Base-by-base conservation (phyloP, 2,797 vertebrate species). In the Coregonus sp. region DNA sequence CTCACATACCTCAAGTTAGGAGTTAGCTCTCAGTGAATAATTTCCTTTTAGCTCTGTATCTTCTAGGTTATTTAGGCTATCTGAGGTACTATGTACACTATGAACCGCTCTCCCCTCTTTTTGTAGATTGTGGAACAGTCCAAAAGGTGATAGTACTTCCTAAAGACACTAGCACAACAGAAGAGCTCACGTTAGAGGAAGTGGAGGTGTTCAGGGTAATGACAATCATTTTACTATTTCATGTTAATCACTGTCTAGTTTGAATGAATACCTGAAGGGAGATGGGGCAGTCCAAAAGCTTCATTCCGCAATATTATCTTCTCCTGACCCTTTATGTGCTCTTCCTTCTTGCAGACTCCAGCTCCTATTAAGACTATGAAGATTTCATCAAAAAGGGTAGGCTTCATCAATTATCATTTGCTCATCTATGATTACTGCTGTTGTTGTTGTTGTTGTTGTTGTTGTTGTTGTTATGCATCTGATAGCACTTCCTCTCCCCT, bases 141-240 rank as follows among this genome's bases (percentile, higher is more conserved):
- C 77, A 96, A 74, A 97, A 97, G 89, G 90, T 96, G 75, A 96
- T 97, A 76, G 96, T 94, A 33, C 95, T 96, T 88, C 96, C 96
- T 75, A 97, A 96, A 90, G 95, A 96, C 80, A 93, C 90, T 51
- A 95, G 94, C 89, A 94, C 93, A 25, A 95, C 95, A 91, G 95
- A 96, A 87, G 95, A 96, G 92, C 95, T 97, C 33, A 93, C 96
- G 82, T 89, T 96, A 83, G 96, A 97, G 88, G 96, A 96, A 78
- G 90, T 97, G 69, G 95, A 95, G 80, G 92, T 96, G 83, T 95
- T 96, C 82, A 96, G 94, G 94, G 96, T 97, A 88, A 83, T 31
- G 66, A 35, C 66, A 35, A 68, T 63, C 0, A 63, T 63, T 47
- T 1, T 4, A 25, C 6, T 29, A 63, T 25, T 63, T 63, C 7